A percentile compares a stretch with the other conserved stretches of the same genome.
Conservation (phyloP, 1,140 invertebrate genomes). For the Orussus abietinus region DNA sequence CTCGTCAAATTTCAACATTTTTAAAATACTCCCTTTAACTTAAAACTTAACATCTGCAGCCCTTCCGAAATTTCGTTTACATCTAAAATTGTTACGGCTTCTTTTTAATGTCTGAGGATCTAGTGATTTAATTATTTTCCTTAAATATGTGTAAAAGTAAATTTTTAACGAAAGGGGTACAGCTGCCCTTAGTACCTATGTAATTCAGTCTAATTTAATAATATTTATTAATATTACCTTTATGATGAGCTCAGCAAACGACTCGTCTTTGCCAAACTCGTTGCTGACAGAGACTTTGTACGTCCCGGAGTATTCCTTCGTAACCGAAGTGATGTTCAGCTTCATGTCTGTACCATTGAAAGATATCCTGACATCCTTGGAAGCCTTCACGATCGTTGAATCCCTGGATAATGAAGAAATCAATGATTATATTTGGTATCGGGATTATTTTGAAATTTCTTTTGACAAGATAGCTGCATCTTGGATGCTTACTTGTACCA, state of each 20-base stretch:
- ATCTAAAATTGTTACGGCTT: no score
- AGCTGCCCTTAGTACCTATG: no score
- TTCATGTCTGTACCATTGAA: slow-evolving; percentile 81
- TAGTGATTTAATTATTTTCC: no score
- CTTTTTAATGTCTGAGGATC: no score
- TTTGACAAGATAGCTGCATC: not conserved
- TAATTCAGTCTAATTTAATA: no score
- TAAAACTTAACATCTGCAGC: no score
- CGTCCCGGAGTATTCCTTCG: slow-evolving; percentile 66
- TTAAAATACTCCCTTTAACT: no score
- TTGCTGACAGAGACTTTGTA: slow-evolving; percentile 80
- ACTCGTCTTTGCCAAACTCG: slow-evolving; percentile 79
- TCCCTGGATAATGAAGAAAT: slow-evolving; percentile 50
- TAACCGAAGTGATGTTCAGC: slow-evolving; percentile 68
- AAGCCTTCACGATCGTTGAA: slow-evolving; percentile 67
- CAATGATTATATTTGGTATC: no score
- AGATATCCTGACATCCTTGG: slow-evolving; percentile 64
- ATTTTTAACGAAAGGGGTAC: no score
- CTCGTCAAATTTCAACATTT: no score
- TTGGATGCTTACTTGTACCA: slow-evolving; percentile 70
- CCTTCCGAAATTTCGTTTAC: no score
- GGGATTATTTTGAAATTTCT: slow-evolving; percentile 1
- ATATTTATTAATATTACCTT: slow-evolving; percentile 39
- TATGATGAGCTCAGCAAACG: slow-evolving; percentile 70
- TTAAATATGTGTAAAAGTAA: no score